phyloP scores from a whole-genome alignment of 1,140 invertebrate genomes.

The Sitodiplosis mosellana region DNA sequence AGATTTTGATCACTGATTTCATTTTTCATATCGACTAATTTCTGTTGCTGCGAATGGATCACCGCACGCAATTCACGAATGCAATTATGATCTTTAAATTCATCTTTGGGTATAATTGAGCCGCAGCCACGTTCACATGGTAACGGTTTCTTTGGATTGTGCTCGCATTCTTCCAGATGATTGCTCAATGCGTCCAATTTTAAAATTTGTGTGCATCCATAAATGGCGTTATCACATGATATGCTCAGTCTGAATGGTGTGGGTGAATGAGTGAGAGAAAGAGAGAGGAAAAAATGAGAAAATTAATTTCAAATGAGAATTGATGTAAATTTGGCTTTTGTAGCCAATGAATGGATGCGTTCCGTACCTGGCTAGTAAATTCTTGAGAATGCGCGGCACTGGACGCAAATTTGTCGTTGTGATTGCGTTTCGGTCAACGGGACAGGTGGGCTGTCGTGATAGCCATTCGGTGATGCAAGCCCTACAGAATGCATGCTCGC shows the following conservation, averaged over 20 bases:
- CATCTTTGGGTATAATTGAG: conserved; percentile 85
- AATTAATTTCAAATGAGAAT: conserved; percentile 2
- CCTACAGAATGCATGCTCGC: conserved; percentile 91
- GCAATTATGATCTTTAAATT: conserved; percentile 87
- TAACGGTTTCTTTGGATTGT: conserved; percentile 84
- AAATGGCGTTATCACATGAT: conserved; percentile 71
- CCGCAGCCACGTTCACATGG: conserved; percentile 86
- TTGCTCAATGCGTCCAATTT: conserved; percentile 67
- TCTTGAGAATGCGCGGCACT: conserved; percentile 80
- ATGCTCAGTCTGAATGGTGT: conserved; percentile 64
- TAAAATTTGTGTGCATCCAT: conserved; percentile 68
- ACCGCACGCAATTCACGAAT: conserved; percentile 66
- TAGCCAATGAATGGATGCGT: background rate
- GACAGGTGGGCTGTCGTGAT: conserved; percentile 77
- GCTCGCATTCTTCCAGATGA: conserved; percentile 82
- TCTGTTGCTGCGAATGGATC: conserved; percentile 71
- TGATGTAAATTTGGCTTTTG: background rate
- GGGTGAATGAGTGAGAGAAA: conserved; percentile 3
- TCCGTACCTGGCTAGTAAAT: conserved; percentile 63
- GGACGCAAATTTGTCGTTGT: conserved; percentile 71
- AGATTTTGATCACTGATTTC: conserved; percentile 71
- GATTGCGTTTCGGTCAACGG: conserved; percentile 76
- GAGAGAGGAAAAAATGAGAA: conserved; percentile 3
- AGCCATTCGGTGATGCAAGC: conserved; percentile 91
- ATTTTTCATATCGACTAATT: conserved; percentile 66